These are phyloP conservation scores for Chrysopa pallens DNA, from an alignment of 1,140 invertebrate species.

Conservation along the genomic window DNA sequence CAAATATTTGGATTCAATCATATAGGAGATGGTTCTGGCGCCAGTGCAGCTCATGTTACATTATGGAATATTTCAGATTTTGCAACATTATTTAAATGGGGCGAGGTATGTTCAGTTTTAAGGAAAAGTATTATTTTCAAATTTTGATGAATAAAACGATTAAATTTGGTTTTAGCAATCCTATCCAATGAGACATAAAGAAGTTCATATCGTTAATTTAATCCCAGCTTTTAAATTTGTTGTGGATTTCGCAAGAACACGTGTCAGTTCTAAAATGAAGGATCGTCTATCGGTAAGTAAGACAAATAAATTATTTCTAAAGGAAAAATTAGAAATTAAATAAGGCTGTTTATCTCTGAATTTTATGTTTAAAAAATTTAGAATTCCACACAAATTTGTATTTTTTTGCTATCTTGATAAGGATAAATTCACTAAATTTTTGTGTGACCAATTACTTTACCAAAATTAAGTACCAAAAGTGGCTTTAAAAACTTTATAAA, in stretches of 20 bases:
- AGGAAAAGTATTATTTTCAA: conserved; percentile 1
- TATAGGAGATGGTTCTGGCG: conserved; percentile 38
- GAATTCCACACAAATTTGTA: too few species aligned
- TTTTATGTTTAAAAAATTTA: too few species aligned
- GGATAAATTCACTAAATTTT: too few species aligned
- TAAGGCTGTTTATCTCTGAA: too few species aligned
- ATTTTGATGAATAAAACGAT: background rate
- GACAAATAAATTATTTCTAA: too few species aligned
- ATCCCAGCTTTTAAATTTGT: conserved; percentile 45
- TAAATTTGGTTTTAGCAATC: conserved; percentile 40
- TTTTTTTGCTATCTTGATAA: too few species aligned
- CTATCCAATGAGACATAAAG: conserved; percentile 56
- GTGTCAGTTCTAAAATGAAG: conserved; percentile 49
- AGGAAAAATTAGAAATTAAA: too few species aligned
- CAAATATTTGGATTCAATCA: conserved; percentile 52
- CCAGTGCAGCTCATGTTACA: conserved; percentile 36
- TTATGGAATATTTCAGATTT: conserved; percentile 49
- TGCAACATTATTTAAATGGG: conserved; percentile 43
- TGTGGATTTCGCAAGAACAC: conserved; percentile 47
- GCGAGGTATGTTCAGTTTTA: conserved; percentile 30
- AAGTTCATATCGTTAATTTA: conserved; percentile 49
- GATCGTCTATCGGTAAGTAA: conserved; percentile 38
- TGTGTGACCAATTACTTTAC: too few species aligned
- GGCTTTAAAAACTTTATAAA: too few species aligned
- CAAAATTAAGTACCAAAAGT: too few species aligned